Evolutionary conservation across 2,797 vertebrate genomes (phyloP).

Genomic region (Crocidura indochinensis): DNA sequence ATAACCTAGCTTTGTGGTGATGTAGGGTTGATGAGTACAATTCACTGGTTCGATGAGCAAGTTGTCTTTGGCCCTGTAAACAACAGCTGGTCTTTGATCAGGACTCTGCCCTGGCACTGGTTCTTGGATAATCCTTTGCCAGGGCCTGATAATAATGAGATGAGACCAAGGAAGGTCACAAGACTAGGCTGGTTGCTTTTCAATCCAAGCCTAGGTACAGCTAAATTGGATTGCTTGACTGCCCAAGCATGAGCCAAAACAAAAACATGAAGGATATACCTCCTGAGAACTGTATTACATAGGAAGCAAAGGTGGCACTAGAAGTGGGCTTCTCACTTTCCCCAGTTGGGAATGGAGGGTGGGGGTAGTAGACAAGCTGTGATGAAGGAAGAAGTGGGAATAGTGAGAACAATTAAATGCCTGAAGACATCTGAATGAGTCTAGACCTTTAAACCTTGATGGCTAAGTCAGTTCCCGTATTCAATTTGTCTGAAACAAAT

Average conservation of each 20-base stretch:
- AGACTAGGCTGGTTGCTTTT: constrained; percentile 21
- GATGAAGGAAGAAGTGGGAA: background rate
- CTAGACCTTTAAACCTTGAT: background rate
- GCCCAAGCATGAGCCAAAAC: background rate
- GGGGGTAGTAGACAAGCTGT: background rate
- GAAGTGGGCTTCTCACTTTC: background rate
- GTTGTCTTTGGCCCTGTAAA: background rate
- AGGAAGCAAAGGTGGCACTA: background rate
- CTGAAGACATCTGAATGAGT: background rate
- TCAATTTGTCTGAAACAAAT: constrained; percentile 30
- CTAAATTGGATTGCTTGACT: background rate
- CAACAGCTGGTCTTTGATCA: background rate
- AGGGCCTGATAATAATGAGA: constrained; percentile 4
- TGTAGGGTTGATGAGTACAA: no score
- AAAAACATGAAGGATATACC: background rate
- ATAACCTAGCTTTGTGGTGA: background rate
- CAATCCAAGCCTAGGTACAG: constrained; percentile 17
- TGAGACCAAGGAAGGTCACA: background rate
- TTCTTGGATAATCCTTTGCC: background rate
- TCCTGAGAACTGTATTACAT: background rate
- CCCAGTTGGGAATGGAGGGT: no score
- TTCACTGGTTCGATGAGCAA: background rate
- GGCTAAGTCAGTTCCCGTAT: background rate
- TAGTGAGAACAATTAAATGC: background rate
- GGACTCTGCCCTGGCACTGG: background rate